Conservation (phyloP, 2,797 vertebrate species). For the Micrastur ruficollis region DNA sequence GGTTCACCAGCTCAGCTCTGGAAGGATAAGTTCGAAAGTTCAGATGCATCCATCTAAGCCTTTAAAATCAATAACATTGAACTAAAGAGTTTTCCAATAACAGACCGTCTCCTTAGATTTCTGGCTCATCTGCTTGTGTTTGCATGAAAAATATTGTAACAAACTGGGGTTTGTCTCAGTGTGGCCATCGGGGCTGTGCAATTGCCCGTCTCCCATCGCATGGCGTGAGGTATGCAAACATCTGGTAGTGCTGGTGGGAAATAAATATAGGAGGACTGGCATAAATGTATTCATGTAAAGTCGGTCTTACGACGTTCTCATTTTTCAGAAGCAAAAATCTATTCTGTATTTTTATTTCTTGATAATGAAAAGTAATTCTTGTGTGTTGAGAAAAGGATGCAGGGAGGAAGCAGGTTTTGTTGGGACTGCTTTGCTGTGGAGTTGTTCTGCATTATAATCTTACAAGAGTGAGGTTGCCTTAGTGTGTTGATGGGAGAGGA, state of each 20-base stretch:
- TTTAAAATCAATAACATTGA: conserved; percentile 44
- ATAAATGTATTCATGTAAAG: background rate
- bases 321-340: background rate
- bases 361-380: background rate
- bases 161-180: background rate
- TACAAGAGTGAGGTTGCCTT: background rate
- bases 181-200: background rate
- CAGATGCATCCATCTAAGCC: background rate
- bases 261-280: background rate
- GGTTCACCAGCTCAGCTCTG: background rate
- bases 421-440: background rate
- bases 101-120: background rate
- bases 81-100: background rate
- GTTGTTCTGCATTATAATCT: background rate
- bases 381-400: background rate
- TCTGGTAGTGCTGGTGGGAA: background rate
- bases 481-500: background rate
- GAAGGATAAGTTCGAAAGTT: background rate
- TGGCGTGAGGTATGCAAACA: background rate
- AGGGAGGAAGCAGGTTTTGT: background rate
- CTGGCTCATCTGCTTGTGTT: conserved; percentile 1
- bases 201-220: background rate
- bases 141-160: background rate
- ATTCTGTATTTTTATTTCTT: background rate
- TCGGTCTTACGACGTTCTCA: background rate